Evolutionary conservation across 2,113 vertebrate genomes (phyloP).

Genomic region (Bos taurus): DNA sequence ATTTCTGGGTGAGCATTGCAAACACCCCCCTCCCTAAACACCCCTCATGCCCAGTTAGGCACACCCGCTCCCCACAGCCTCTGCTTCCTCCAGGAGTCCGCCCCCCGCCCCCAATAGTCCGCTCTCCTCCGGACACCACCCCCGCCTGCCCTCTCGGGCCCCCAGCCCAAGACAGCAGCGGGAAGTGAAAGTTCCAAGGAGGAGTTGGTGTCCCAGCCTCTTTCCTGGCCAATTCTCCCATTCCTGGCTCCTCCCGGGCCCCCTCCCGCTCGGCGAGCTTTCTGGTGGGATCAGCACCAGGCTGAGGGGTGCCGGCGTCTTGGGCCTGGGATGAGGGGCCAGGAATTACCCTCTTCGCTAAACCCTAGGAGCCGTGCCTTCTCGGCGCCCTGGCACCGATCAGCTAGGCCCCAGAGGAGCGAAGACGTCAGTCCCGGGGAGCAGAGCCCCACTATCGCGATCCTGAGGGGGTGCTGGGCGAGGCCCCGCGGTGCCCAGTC

Average conservation of each 20-base stretch:
- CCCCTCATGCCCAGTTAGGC: constrained; percentile 10
- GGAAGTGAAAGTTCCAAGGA: constrained; percentile 71
- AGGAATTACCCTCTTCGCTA: background rate
- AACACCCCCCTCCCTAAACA: constrained; percentile 58
- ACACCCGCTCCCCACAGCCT: constrained; percentile 40
- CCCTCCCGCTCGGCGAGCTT: background rate
- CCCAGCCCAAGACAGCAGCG: constrained; percentile 44
- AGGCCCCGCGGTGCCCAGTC: background rate
- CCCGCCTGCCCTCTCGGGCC: constrained; percentile 36
- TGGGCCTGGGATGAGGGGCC: background rate
- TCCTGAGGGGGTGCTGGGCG: background rate
- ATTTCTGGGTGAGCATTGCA: constrained; percentile 62
- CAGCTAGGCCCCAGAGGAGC: constrained; percentile 43
- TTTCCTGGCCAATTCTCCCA: constrained; percentile 40
- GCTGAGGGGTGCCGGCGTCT: background rate
- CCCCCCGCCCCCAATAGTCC: background rate
- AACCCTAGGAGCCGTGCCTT: background rate
- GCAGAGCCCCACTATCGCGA: background rate
- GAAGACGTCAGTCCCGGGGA: background rate
- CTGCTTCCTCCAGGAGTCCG: background rate
- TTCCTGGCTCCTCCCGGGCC: background rate
- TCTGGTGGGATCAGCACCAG: constrained; percentile 4
- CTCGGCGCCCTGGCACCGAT: background rate
- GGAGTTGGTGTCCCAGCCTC: constrained; percentile 44
- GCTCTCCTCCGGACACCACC: constrained; percentile 64